Evolutionary conservation across 2,888 invertebrate species (phyloP).

Genomic region (Nephrotoma flavescens): DNA sequence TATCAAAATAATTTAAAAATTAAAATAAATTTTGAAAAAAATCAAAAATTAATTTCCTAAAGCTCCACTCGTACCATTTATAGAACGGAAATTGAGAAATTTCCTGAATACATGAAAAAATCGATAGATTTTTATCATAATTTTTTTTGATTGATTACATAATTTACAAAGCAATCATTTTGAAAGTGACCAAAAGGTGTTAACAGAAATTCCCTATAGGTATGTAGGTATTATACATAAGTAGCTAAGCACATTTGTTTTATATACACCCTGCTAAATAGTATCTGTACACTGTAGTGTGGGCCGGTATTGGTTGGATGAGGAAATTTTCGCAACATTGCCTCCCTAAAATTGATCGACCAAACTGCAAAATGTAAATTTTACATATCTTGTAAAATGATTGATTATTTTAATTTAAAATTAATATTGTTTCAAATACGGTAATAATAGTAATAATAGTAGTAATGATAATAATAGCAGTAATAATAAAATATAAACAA

Average conservation of each 20-base stretch:
- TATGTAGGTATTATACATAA: no score
- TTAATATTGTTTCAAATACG: background rate
- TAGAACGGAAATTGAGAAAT: background rate
- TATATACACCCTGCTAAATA: no score
- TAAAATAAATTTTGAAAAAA: background rate
- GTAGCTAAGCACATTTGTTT: background rate
- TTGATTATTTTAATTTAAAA: background rate
- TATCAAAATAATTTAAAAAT: background rate
- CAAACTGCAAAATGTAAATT: background rate
- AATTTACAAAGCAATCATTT: background rate
- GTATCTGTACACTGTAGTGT: background rate
- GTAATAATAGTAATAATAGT: background rate
- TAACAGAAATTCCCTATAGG: background rate
- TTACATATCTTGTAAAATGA: background rate
- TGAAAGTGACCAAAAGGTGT: background rate
- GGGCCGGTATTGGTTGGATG: background rate
- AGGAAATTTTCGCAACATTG: background rate
- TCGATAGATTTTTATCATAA: background rate
- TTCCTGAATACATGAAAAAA: background rate
- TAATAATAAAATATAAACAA: background rate
- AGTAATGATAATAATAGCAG: background rate
- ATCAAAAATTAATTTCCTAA: background rate
- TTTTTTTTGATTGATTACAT: background rate
- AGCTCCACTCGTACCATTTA: background rate
- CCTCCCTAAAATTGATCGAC: background rate